phyloP scores from a whole-genome alignment of 2,113 vertebrate genomes.

The Athene noctua region DNA sequence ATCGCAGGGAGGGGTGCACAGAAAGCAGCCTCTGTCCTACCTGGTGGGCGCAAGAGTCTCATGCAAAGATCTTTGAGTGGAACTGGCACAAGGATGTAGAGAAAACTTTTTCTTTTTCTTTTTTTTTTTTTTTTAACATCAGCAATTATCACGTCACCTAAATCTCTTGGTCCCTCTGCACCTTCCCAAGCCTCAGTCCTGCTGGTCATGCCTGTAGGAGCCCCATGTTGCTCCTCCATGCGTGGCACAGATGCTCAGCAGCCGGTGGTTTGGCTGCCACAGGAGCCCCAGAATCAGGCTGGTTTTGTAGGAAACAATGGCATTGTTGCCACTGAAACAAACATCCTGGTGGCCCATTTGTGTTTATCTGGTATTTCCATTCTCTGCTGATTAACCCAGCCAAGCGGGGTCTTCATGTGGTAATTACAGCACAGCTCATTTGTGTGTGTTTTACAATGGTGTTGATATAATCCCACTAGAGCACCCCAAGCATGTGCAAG shows the following conservation, averaged over 20 bases:
- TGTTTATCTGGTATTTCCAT: slow-evolving; percentile 62
- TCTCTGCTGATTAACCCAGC: slow-evolving; percentile 57
- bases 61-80: not conserved
- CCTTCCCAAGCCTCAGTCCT: not conserved
- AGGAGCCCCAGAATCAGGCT: not conserved
- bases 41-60: not conserved
- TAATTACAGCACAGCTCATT: slow-evolving; percentile 71
- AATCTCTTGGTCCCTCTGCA: not conserved
- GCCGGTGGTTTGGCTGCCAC: not conserved
- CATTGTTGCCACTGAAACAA: slow-evolving; percentile 33
- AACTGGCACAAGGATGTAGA: not conserved
- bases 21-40: not conserved
- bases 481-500: slow-evolving; percentile 74
- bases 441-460: slow-evolving; percentile 79
- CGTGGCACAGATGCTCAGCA: not conserved
- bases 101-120: not conserved
- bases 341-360: slow-evolving; percentile 22
- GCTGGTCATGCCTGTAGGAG: not conserved
- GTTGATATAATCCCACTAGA: slow-evolving; percentile 82
- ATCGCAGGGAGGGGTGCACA: rapidly evolving
- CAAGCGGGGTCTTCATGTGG: slow-evolving; percentile 59
- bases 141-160: not conserved
- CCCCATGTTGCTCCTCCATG: not conserved
- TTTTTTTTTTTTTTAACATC: not conserved
- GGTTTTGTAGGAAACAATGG: not conserved